Evolutionary conservation across 1,140 invertebrate genomes (phyloP).

Genomic region (Drosophila kanapiae): DNA sequence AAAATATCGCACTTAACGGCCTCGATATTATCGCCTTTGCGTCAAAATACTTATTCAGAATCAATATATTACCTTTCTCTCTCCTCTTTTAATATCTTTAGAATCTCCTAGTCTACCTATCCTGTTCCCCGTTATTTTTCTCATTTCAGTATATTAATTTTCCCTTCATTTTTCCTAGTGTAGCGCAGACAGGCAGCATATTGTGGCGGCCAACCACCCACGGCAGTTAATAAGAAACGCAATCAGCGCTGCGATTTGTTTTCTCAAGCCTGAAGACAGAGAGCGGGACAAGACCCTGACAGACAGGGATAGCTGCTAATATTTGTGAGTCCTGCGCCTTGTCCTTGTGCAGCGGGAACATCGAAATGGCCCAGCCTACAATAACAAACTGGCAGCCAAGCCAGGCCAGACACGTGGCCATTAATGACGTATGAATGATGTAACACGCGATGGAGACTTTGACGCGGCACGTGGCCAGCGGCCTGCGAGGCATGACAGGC

Average conservation of each 20-base stretch:
- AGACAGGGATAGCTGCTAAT: conserved; percentile 57
- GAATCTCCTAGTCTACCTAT: fast-evolving
- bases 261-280: conserved; percentile 59
- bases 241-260: conserved; percentile 84
- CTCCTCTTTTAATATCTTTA: background rate
- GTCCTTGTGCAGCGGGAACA: conserved; percentile 63
- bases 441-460: conserved; percentile 82
- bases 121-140: no score
- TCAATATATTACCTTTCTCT: background rate
- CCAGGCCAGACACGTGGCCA: conserved; percentile 74
- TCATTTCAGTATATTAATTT: background rate
- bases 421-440: conserved; percentile 86
- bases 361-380: conserved; percentile 72
- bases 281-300: background rate
- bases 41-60: no score
- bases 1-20: no score
- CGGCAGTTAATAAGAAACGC: conserved; percentile 82
- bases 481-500: conserved; percentile 70
- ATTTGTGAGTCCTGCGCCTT: conserved; percentile 47
- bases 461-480: conserved; percentile 74
- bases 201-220: conserved; percentile 70
- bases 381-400: conserved; percentile 60
- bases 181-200: conserved; percentile 67
- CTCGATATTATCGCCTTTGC: no score
- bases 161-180: conserved; percentile 2